These are phyloP conservation scores for Tenthredo amoena DNA, from an alignment of 2,888 invertebrate genomes.

Conservation along the genomic window DNA sequence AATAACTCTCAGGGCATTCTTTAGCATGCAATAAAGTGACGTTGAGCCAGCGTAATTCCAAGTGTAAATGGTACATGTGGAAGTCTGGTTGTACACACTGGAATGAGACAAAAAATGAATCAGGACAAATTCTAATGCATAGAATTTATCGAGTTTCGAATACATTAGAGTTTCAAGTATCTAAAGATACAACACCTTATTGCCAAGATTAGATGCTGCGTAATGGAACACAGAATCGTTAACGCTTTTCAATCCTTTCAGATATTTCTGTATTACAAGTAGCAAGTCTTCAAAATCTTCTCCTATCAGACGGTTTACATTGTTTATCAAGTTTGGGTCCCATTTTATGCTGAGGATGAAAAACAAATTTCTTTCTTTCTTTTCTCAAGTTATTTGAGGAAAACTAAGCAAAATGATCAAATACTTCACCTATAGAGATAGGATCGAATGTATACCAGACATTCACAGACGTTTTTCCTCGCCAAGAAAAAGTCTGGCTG, in stretches of 20 bases:
- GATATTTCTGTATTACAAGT: slow-evolving; percentile 65
- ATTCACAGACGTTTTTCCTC: slow-evolving; percentile 66
- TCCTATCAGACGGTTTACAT: slow-evolving; percentile 63
- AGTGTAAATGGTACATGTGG: slow-evolving; percentile 79
- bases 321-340: slow-evolving; percentile 62
- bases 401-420: neutral
- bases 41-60: slow-evolving; percentile 79
- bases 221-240: slow-evolving; percentile 76
- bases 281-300: slow-evolving; percentile 68
- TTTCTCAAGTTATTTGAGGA: neutral
- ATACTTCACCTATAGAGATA: slow-evolving; percentile 67
- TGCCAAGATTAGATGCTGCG: slow-evolving; percentile 75
- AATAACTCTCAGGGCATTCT: slow-evolving; percentile 61
- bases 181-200: slow-evolving; percentile 72
- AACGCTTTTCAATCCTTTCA: slow-evolving; percentile 68
- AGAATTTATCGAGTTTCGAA: neutral
- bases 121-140: neutral
- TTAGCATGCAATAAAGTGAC: slow-evolving; percentile 70
- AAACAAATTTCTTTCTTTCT: slow-evolving; percentile 5
- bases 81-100: slow-evolving; percentile 78
- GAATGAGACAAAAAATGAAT: slow-evolving; percentile 58
- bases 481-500: slow-evolving; percentile 65
- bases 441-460: slow-evolving; percentile 66
- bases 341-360: slow-evolving; percentile 65
- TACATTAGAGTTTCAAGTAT: neutral